Base-by-base conservation (phyloP, 2,797 vertebrate genomes). In the Taenioides sp. region DNA sequence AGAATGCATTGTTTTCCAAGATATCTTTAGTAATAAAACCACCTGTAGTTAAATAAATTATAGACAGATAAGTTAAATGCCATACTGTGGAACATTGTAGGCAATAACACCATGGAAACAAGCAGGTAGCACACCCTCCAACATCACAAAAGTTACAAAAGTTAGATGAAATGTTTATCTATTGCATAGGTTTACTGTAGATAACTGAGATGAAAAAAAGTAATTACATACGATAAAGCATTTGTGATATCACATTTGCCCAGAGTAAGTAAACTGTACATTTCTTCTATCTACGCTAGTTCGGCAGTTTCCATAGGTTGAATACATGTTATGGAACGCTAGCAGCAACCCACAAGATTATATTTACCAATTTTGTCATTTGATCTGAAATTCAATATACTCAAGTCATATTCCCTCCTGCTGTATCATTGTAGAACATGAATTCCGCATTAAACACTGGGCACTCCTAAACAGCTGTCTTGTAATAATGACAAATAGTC, bases 401-500 rank as follows among this genome's bases (percentile, higher is more conserved):
- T 22, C 7, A 43, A 64, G 34, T 64, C 62, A 23, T 23, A 23
- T 47, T 22, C 17, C 23, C 22, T 50, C 11, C 64, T 10, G 22
- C 64, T 20, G 64, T 9, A 28, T 20, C 25, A 9, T 11, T 50
- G 43, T 27, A 20, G 23, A 9, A 20, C 64, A 50, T 20, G 40
- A 50, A 50, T 50, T 3, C 64, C 7, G 25, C 64, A 27, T 83
- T 78, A 69, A 86, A 77, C 65, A 70, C 31, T 40, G 69, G 76
- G 4, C 69, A 69, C 68, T 55, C 18, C 87, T 93, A 84, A 87
- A 80, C 84, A 87, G 84, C 84, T 81, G 86, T 87, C 88, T 86
- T 82, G 68, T 90, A 90, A 89, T 82, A 80, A 83, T 91, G 91
- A 92, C 84, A 86, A 89, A 92, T 88, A 79, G 83, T 86, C 83